Evolutionary conservation across 2,888 invertebrate genomes (phyloP).

Genomic region (Clepsis dumicolana): DNA sequence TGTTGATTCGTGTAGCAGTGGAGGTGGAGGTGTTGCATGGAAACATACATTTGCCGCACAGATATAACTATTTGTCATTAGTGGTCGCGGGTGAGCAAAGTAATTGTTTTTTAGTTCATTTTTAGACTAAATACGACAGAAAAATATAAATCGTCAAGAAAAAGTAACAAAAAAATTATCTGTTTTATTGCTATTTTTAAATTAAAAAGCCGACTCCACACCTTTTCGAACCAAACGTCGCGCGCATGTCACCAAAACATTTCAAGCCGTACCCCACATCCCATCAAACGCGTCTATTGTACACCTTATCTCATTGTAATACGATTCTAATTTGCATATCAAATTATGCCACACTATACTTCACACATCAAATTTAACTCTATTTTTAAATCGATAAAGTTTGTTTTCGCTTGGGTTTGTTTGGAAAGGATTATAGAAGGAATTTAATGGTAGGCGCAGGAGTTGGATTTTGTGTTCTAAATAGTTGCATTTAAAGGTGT

Average conservation of each 20-base stretch:
- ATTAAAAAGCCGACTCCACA: conserved; percentile 55
- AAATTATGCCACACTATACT: conserved; percentile 23
- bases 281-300: conserved; percentile 49
- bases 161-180: no score
- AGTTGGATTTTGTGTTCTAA: conserved; percentile 50
- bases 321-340: conserved; percentile 59
- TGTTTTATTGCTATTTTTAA: conserved; percentile 1
- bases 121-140: no score
- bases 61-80: no score
- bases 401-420: conserved; percentile 48
- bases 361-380: conserved; percentile 45
- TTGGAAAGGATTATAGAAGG: conserved; percentile 57
- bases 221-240: conserved; percentile 59
- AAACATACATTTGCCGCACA: no score
- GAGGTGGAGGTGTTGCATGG: no score
- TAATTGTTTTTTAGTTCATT: no score
- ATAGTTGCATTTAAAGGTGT: conserved; percentile 27
- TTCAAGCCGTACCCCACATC: conserved; percentile 73
- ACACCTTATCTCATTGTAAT: conserved; percentile 49
- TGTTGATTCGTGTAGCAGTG: no score
- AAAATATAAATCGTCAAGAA: no score
- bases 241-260: conserved; percentile 85
- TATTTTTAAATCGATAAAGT: conserved; percentile 47
- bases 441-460: conserved; percentile 52
- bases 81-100: no score